Percentiles rank a stretch among this genome's conserved stretches.
Conservation (phyloP, 2,113 vertebrate species). For the Lipotes vexillifer region DNA sequence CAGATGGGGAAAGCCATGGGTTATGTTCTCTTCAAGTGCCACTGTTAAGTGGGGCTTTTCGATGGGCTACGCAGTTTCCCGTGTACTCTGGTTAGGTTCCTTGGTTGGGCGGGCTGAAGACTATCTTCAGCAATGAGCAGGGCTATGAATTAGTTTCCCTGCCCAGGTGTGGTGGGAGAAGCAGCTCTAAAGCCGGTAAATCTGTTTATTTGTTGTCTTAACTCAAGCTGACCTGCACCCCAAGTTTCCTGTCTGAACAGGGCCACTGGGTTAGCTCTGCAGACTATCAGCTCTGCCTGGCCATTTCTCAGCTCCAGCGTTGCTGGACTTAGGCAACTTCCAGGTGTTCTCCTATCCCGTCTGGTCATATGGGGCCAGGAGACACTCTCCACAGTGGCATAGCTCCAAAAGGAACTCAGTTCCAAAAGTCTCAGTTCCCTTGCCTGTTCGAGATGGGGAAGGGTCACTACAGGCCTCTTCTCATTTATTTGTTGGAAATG, state of each 20-base stretch:
- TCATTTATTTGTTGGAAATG: neutral
- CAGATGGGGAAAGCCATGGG: neutral
- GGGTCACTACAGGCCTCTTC: neutral
- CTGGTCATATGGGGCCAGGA: neutral
- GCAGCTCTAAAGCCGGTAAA: neutral
- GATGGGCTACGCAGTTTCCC: neutral
- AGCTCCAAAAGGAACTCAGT: neutral
- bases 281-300: neutral
- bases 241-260: neutral
- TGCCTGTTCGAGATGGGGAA: neutral
- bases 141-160: neutral
- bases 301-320: neutral
- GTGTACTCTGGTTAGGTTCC: neutral
- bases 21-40: neutral
- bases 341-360: neutral
- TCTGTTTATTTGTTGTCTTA: neutral
- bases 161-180: neutral
- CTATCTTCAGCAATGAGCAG: neutral
- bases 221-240: neutral
- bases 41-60: neutral
- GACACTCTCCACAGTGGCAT: neutral
- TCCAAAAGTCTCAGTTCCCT: neutral
- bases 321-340: neutral
- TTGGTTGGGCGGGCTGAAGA: neutral
- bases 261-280: neutral